These are phyloP conservation scores for Nyctereutes procyonoides DNA, from an alignment of 2,113 vertebrate genomes.

Conservation along the genomic window DNA sequence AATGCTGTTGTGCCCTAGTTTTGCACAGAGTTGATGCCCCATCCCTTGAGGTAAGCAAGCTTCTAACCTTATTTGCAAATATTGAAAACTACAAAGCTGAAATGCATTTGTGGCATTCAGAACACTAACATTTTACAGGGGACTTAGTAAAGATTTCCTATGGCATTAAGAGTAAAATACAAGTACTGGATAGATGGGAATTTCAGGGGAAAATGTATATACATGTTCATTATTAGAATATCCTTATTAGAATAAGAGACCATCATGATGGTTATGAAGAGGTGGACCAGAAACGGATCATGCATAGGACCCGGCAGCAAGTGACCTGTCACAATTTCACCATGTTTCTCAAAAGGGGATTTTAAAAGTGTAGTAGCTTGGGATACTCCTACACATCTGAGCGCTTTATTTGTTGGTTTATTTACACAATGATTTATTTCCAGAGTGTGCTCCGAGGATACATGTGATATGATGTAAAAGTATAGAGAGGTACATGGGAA, in stretches of 20 bases:
- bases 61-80: constrained; percentile 58
- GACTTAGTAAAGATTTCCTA: not conserved
- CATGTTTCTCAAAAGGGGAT: not conserved
- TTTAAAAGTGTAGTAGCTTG: not conserved
- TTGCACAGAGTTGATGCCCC: constrained; percentile 55
- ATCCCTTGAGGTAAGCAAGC: constrained; percentile 16
- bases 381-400: not conserved
- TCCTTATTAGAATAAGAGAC: too few relatives aligned
- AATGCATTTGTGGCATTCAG: constrained; percentile 19
- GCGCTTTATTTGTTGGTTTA: not conserved
- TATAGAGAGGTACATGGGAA: not conserved
- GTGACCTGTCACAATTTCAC: not conserved
- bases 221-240: too few relatives aligned
- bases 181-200: not conserved
- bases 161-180: not conserved
- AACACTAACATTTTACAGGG: not conserved
- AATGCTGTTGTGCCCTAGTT: constrained; percentile 74
- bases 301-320: not conserved
- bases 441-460: not conserved
- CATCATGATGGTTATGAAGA: not conserved
- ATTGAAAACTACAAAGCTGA: constrained; percentile 44
- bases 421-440: not conserved
- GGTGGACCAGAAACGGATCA: not conserved
- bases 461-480: not conserved
- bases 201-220: too few relatives aligned